Evolutionary conservation across 92 coral and sea anemone species (phyloP).

Genomic region (Parazoanthus swiftii): DNA sequence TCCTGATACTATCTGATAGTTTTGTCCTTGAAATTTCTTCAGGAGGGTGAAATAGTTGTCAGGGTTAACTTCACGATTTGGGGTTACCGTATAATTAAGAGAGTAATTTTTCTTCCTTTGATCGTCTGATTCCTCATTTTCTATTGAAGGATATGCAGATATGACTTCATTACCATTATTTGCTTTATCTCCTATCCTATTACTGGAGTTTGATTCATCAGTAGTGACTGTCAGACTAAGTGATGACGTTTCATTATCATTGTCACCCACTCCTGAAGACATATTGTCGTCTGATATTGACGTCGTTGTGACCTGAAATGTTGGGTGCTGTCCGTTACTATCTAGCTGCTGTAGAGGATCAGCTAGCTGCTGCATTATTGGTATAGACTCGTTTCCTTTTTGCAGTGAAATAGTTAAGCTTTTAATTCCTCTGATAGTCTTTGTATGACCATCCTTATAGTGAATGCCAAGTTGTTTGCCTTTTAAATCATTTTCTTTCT

Average conservation of each 20-base stretch:
- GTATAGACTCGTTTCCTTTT: slow-evolving; percentile 33
- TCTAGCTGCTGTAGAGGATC: neutral
- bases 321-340: neutral
- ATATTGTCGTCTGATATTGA: neutral
- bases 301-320: slow-evolving; percentile 26
- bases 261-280: neutral
- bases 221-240: slow-evolving; percentile 38
- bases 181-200: neutral
- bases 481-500: neutral
- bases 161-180: neutral
- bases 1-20: neutral
- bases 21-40: neutral
- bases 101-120: neutral
- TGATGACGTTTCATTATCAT: neutral
- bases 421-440: slow-evolving; percentile 33
- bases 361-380: slow-evolving; percentile 32
- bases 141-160: neutral
- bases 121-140: neutral
- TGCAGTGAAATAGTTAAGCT: slow-evolving; percentile 38
- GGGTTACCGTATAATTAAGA: neutral
- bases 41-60: neutral
- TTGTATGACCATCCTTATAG: neutral
- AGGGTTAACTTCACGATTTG: neutral
- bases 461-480: neutral
- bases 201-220: slow-evolving; percentile 3